A percentile compares a stretch with the other conserved stretches of the same genome.
Evolutionary conservation across 2,888 invertebrate genomes (phyloP).

Genomic region (Zygothrica quintamaculata): DNA sequence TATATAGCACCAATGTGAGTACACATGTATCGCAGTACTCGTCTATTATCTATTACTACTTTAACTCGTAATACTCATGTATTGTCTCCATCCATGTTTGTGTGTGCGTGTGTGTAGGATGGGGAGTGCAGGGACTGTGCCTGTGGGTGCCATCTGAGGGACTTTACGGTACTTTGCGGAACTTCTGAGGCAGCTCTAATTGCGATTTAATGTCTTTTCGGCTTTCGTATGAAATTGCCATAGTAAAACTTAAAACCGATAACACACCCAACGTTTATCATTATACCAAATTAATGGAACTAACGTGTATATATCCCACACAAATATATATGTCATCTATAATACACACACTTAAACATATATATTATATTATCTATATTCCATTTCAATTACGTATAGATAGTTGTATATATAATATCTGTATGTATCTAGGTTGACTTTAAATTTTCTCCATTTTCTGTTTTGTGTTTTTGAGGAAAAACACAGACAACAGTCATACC

Average conservation of each 20-base stretch:
- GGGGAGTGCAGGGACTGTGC: too few species aligned
- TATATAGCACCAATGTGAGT: slow-evolving; percentile 10
- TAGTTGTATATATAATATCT: too few species aligned
- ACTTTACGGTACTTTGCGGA: slow-evolving; percentile 10
- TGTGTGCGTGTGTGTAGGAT: neutral
- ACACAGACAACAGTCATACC: slow-evolving; percentile 17
- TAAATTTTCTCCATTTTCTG: slow-evolving; percentile 1
- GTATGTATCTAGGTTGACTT: slow-evolving; percentile 13
- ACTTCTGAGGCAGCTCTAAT: slow-evolving; percentile 66
- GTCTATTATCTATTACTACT: slow-evolving; percentile 24
- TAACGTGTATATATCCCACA: slow-evolving; percentile 46
- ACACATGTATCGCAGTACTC: slow-evolving; percentile 19
- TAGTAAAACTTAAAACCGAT: slow-evolving; percentile 57
- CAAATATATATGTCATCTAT: neutral
- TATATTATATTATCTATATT: slow-evolving; percentile 22
- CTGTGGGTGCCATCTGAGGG: slow-evolving; percentile 19
- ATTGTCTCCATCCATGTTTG: neutral
- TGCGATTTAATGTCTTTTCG: slow-evolving; percentile 79
- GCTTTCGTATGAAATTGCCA: slow-evolving; percentile 60
- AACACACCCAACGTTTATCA: slow-evolving; percentile 44
- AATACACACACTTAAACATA: slow-evolving; percentile 4
- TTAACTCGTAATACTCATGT: slow-evolving; percentile 3
- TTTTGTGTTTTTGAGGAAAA: slow-evolving; percentile 5
- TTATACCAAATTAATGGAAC: slow-evolving; percentile 61
- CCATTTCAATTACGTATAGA: too few species aligned